phyloP scores from a whole-genome alignment of 2,888 invertebrate species.

The Melanophora roralis region DNA sequence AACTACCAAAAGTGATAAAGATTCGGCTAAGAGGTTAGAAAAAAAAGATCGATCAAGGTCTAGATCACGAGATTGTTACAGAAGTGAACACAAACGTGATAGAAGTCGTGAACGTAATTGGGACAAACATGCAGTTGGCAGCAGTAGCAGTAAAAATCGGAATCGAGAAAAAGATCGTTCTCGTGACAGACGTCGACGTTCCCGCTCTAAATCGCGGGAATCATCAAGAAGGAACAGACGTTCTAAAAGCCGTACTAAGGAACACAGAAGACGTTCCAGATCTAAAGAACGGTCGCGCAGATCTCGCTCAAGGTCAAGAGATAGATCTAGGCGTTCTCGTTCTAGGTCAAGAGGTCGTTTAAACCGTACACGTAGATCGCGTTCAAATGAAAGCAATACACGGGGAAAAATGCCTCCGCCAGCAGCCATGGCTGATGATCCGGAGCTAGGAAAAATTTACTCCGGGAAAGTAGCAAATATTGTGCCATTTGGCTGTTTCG shows the following conservation, averaged over 20 bases:
- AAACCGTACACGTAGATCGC: slow-evolving; percentile 63
- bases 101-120: slow-evolving; percentile 65
- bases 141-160: slow-evolving; percentile 49
- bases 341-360: slow-evolving; percentile 55
- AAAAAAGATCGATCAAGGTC: slow-evolving; percentile 62
- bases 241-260: slow-evolving; percentile 65
- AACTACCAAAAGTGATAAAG: slow-evolving; percentile 70
- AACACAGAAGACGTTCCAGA: slow-evolving; percentile 61
- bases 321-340: slow-evolving; percentile 68
- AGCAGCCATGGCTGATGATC: slow-evolving; percentile 82
- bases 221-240: slow-evolving; percentile 65
- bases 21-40: slow-evolving; percentile 56
- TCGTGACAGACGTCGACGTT: slow-evolving; percentile 62
- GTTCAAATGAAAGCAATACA: slow-evolving; percentile 69
- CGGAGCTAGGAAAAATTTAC: slow-evolving; percentile 91
- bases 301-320: slow-evolving; percentile 40
- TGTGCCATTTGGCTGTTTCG: slow-evolving; percentile 98
- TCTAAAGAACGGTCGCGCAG: slow-evolving; percentile 65
- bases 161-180: slow-evolving; percentile 67
- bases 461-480: slow-evolving; percentile 96
- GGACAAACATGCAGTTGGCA: slow-evolving; percentile 65
- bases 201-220: slow-evolving; percentile 64
- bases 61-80: slow-evolving; percentile 61
- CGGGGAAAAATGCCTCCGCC: slow-evolving; percentile 72
- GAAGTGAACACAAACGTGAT: slow-evolving; percentile 56